Base-by-base conservation (phyloP, 1,140 invertebrate genomes). In the Oryctes rhinoceros region DNA sequence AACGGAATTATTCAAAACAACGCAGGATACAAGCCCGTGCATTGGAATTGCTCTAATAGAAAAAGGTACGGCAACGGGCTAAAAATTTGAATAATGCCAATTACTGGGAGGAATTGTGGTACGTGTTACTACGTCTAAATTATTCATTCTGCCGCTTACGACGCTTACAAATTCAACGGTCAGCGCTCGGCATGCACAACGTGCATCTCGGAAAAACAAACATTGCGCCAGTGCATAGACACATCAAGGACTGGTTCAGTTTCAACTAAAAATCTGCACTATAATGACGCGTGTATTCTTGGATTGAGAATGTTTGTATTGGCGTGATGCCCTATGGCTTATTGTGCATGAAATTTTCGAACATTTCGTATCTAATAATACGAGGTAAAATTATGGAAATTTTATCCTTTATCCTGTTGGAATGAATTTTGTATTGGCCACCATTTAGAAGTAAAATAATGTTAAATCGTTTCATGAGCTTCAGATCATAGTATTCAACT, bases 101-200 rank as follows among this genome's bases (percentile, higher is more conserved):
- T 71, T 71, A 71, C 35, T 10, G 24, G 65, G 11, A 71, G 18
- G 13, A 24, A 15, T 13, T 4, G n/a, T 53, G 13, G 18, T 71
- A 71, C 65, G 65, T 71, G 65, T 35, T 71, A 71, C 18, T 24
- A 71, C 20, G 24, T 9, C 10, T 71, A 71, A 71, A 71, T 71
- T 71, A 71, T 71, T 71, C 24, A 35, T 30, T 44, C 9, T 10
- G 2, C 2, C 15, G 65, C 65, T 44, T 44, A 13, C 35, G 24
- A 71, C 37, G 24, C 24, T 67, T 67, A 67, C 62, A 67, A 67
- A 67, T 24, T 67, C 62, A 18, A 30, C 18, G 65, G 11, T 24
- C 65, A 71, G 35, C n/a, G n/a, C 65, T 71, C 20, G 9, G 65
- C 65, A 35, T 71, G 65, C 65, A 71, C 65, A 71, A 24, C 65